Base-by-base conservation (phyloP, 1,140 invertebrate genomes). In the Cryptotermes secundus region DNA sequence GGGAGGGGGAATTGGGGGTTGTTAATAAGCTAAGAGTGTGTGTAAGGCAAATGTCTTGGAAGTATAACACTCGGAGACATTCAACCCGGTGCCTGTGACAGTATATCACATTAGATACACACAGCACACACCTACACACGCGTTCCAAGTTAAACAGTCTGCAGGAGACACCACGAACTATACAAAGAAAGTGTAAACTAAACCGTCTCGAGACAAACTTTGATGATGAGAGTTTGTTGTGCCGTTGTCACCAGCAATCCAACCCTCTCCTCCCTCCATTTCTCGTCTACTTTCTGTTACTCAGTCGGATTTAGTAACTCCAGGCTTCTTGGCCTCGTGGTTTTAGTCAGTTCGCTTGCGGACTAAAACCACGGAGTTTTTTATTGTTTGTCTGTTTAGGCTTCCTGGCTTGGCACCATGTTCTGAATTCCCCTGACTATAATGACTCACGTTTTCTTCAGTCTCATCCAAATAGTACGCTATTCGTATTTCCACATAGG, bases 131-230 rank as follows among this genome's bases (percentile, higher is more conserved):
- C 59, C 59, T 72, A 72, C 59, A 72, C 59, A 49, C 45, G 45
- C 45, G 45, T 19, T 49, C 16, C 79, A 80, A 80, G 79, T 81
- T 72, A 38, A 81, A 81, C 80, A 81, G 35, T 81, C 80, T 81
- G 80, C 80, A 81, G 34, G 7, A 81, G 80, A 81, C 80, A 81
- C 42, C n/a, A 81, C 35, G 26, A 81, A 81, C 80, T 81, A 81
- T 81, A 81, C 35, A 81, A 81, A 81, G 80, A 45, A 81, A 81
- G 35, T 81, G 80, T 81, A 81, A 38, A 81, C 35, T 81, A 81
- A 81, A 81, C 80, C 80, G 35, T 38, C 42, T 81, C 35, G 35
- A 81, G 42, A 81, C 80, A 81, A 36, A 81, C 35, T 45, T 81
- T 81, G 80, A 81, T 81, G 80, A 81, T 34, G 42, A 35, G 80